These are phyloP conservation scores for Arrhopalites spinosus DNA, from an alignment of 2,888 invertebrate genomes.

Conservation along the genomic window DNA sequence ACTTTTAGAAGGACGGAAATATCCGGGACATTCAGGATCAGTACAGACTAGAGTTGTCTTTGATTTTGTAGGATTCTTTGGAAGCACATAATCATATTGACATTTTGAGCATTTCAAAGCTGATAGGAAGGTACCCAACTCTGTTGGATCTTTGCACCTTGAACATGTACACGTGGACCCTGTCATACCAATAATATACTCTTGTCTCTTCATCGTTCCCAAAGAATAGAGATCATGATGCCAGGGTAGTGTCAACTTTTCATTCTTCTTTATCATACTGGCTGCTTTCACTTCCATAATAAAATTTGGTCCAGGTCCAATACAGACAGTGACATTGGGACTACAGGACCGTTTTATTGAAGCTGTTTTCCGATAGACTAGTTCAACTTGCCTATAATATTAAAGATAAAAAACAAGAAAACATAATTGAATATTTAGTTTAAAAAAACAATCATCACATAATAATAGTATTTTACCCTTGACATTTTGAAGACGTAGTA, in stretches of 20 bases:
- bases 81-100: constrained; percentile 20
- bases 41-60: background rate
- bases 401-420: background rate
- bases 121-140: constrained; percentile 11
- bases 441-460: background rate
- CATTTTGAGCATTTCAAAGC: constrained; percentile 22
- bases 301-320: constrained; percentile 16
- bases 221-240: background rate
- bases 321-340: constrained; percentile 15
- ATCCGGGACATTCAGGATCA: background rate
- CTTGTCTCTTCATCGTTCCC: constrained; percentile 14
- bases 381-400: constrained; percentile 1
- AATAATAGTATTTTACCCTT: background rate
- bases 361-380: constrained; percentile 3
- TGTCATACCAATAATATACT: constrained; percentile 1
- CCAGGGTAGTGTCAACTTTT: constrained; percentile 13
- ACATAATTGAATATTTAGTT: background rate
- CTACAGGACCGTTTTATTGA: constrained; percentile 1
- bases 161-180: background rate
- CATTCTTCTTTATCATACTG: background rate
- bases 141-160: constrained; percentile 26
- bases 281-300: background rate
- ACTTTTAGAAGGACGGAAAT: background rate
- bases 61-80: background rate
- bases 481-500: background rate